Percentiles rank a stretch among this genome's conserved stretches.
Evolutionary conservation across 2,888 invertebrate genomes (phyloP).

Genomic region (Gastrophysa polygoni): DNA sequence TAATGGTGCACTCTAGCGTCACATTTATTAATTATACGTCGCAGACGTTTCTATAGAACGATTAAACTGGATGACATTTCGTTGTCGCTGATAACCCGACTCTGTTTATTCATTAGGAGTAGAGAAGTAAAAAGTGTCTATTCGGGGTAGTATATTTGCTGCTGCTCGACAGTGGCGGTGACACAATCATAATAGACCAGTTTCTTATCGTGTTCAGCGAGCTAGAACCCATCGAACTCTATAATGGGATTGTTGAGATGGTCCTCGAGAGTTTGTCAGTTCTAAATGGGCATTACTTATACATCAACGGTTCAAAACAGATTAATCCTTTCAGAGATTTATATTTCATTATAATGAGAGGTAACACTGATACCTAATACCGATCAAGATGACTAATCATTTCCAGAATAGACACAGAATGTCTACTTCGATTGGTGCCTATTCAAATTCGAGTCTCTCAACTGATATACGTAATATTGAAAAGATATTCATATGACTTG

Average conservation of each 20-base stretch:
- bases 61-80: constrained; percentile 51
- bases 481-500: no score
- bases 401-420: no score
- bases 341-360: no score
- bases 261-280: not conserved
- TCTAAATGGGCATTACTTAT: not conserved
- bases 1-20: constrained; percentile 51
- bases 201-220: not conserved
- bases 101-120: constrained; percentile 53
- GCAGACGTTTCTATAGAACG: constrained; percentile 51
- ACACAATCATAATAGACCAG: not conserved
- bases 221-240: not conserved
- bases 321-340: no score
- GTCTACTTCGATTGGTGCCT: no score
- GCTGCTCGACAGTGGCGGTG: not conserved
- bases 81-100: constrained; percentile 50
- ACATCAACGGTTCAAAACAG: no score
- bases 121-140: constrained; percentile 11
- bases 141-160: constrained; percentile 9
- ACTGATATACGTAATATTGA: no score
- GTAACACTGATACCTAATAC: no score
- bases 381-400: no score
- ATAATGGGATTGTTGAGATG: not conserved
- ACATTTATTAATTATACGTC: constrained; percentile 55
- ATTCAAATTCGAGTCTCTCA: no score